These are phyloP conservation scores for Otis tarda DNA, from an alignment of 2,113 vertebrate genomes.

Conservation along the genomic window DNA sequence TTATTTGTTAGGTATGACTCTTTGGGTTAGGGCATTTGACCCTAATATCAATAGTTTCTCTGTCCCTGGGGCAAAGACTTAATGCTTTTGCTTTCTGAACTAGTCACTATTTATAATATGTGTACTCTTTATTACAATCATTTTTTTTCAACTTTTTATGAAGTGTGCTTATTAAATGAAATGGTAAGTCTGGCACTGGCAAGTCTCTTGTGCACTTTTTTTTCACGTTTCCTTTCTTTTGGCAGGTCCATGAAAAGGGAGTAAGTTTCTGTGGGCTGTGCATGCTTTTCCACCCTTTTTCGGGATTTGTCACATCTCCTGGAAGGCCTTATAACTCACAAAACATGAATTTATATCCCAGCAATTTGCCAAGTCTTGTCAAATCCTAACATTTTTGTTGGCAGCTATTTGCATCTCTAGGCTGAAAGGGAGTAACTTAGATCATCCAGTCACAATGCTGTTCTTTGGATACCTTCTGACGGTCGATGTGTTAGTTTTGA, in stretches of 20 bases:
- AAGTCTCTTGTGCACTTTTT: constrained; percentile 55
- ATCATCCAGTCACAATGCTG: constrained; percentile 15
- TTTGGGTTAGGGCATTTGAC: constrained; percentile 10
- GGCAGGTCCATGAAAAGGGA: constrained; percentile 50
- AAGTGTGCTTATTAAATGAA: constrained; percentile 69
- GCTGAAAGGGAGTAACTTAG: constrained; percentile 60
- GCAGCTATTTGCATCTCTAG: constrained; percentile 40
- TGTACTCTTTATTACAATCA: constrained; percentile 29
- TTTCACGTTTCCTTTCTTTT: constrained; percentile 65
- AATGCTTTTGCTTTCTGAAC: constrained; percentile 22
- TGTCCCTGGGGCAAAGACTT: constrained; percentile 2
- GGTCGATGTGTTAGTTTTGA: constrained; percentile 32
- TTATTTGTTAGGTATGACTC: not conserved
- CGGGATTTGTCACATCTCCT: constrained; percentile 67
- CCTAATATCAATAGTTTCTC: constrained; percentile 28
- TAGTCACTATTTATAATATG: constrained; percentile 53
- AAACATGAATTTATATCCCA: constrained; percentile 66
- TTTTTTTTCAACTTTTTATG: constrained; percentile 63
- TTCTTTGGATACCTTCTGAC: constrained; percentile 1
- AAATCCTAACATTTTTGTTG: constrained; percentile 71
- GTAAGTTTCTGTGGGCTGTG: constrained; percentile 51
- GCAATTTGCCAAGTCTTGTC: constrained; percentile 71
- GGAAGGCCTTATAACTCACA: constrained; percentile 68
- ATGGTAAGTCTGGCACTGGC: constrained; percentile 57
- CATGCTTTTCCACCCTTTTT: constrained; percentile 65